These are phyloP conservation scores for Macquaria ambigua DNA, from an alignment of 2,113 vertebrate species.

Conservation along the genomic window DNA sequence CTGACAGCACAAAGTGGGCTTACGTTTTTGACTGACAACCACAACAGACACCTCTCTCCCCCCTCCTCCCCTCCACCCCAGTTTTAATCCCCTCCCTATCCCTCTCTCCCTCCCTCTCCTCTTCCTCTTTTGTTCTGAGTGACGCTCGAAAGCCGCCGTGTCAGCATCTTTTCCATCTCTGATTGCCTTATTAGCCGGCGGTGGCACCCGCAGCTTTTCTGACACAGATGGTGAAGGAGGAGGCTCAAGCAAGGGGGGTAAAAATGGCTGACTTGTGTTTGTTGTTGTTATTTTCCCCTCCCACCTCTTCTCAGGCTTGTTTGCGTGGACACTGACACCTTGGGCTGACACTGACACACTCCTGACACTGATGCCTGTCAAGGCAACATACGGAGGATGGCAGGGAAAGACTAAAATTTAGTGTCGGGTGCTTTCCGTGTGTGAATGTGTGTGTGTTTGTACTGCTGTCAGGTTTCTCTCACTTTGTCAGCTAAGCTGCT, in stretches of 20 bases:
- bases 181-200: constrained; percentile 88
- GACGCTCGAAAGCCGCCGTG: constrained; percentile 85
- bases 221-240: constrained; percentile 83
- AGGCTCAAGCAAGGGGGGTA: constrained; percentile 36
- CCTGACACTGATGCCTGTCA: constrained; percentile 84
- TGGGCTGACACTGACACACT: constrained; percentile 80
- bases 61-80: constrained; percentile 60
- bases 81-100: constrained; percentile 79
- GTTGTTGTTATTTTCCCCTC: constrained; percentile 76
- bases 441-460: constrained; percentile 49
- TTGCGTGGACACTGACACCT: constrained; percentile 85
- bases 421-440: constrained; percentile 36
- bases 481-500: constrained; percentile 65
- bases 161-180: constrained; percentile 88
- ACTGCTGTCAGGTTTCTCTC: constrained; percentile 73
- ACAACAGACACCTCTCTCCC: constrained; percentile 80
- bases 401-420: constrained; percentile 61
- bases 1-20: constrained; percentile 84
- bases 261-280: constrained; percentile 80
- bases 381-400: constrained; percentile 73
- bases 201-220: constrained; percentile 84
- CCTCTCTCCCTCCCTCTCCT: constrained; percentile 63
- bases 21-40: constrained; percentile 86
- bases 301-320: constrained; percentile 75
- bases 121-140: constrained; percentile 85